Conservation (phyloP, 2,888 invertebrate genomes). For the Xylocampa areola region DNA sequence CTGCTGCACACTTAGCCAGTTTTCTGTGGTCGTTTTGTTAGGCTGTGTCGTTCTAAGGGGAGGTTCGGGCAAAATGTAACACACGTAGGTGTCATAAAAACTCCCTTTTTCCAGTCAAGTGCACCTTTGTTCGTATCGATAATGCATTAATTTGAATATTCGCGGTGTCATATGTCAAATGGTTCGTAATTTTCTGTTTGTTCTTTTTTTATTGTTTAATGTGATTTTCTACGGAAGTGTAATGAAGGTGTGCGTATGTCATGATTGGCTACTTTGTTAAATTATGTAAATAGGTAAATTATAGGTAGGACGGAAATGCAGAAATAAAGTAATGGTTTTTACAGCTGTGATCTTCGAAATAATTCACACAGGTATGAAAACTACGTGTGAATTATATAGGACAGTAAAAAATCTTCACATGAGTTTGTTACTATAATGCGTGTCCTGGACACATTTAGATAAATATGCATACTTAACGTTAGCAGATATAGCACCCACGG, state of each 20-base stretch:
- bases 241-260: conserved; percentile 57
- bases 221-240: conserved; percentile 76
- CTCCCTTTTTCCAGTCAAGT: conserved; percentile 81
- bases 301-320: conserved; percentile 27
- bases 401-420: too few relatives aligned
- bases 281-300: conserved; percentile 46
- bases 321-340: conserved; percentile 35
- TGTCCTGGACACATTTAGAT: too few relatives aligned
- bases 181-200: conserved; percentile 87
- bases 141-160: conserved; percentile 90
- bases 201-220: conserved; percentile 75
- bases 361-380: too few relatives aligned
- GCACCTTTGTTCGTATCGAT: conserved; percentile 85
- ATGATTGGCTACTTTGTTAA: conserved; percentile 52
- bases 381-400: too few relatives aligned
- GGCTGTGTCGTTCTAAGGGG: conserved; percentile 61
- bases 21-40: too few relatives aligned
- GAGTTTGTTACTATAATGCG: too few relatives aligned
- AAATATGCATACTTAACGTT: too few relatives aligned
- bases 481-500: too few relatives aligned
- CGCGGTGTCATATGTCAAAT: conserved; percentile 90
- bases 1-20: too few relatives aligned
- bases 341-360: conserved; percentile 30
- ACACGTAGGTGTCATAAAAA: conserved; percentile 75
- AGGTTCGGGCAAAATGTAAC: conserved; percentile 60